A percentile compares a stretch with the other conserved stretches of the same genome.
Evolutionary conservation across 2,888 invertebrate species (phyloP).

Genomic region (Drosophila atripex): DNA sequence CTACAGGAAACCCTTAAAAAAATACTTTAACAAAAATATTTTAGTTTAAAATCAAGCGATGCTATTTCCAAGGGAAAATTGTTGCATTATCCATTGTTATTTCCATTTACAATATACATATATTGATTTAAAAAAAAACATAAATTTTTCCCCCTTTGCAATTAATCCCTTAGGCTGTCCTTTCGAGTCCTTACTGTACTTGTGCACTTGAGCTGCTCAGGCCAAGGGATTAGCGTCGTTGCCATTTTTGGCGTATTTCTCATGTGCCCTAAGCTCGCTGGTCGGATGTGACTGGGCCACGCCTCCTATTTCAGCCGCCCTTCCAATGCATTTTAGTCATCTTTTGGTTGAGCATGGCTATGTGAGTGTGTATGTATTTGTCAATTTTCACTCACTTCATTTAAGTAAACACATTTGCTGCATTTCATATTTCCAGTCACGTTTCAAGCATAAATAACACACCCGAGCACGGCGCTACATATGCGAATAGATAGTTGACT

Average conservation of each 20-base stretch:
- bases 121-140: too few relatives aligned
- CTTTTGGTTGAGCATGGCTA: constrained; percentile 25
- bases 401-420: constrained; percentile 75
- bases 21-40: background rate
- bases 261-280: constrained; percentile 51
- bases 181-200: constrained; percentile 5
- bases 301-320: constrained; percentile 11
- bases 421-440: constrained; percentile 81
- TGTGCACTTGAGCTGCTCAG: constrained; percentile 11
- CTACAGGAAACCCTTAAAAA: constrained; percentile 11
- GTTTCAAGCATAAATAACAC: constrained; percentile 78
- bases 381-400: constrained; percentile 76
- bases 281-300: constrained; percentile 36
- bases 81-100: background rate
- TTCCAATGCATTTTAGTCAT: constrained; percentile 22
- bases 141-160: background rate
- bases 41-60: background rate
- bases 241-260: constrained; percentile 67
- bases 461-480: constrained; percentile 21
- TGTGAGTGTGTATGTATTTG: constrained; percentile 55
- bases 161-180: background rate
- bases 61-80: background rate
- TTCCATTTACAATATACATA: too few relatives aligned
- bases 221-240: constrained; percentile 59
- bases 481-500: constrained; percentile 4